Evolutionary conservation across 2,797 vertebrate genomes (phyloP).

Genomic region (Sorex maritimensis): DNA sequence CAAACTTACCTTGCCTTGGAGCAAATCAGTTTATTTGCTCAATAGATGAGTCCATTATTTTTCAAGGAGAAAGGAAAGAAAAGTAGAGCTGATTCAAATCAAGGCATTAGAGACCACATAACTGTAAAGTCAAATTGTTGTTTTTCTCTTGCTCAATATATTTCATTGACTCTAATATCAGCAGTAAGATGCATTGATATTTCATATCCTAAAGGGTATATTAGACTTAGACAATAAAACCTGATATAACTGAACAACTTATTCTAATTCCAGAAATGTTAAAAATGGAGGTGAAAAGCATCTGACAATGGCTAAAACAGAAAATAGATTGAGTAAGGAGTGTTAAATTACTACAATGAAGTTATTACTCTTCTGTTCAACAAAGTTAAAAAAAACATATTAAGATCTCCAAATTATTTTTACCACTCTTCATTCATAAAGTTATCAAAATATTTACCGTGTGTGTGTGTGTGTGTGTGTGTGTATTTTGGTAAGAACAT

Average conservation of each 20-base stretch:
- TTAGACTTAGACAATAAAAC: conserved; percentile 25
- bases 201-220: conserved; percentile 47
- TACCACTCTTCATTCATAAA: background rate
- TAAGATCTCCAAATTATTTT: background rate
- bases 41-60: conserved; percentile 32
- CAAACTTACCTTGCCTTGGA: conserved; percentile 53
- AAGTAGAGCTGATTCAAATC: background rate
- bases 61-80: background rate
- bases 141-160: conserved; percentile 24
- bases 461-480: too few species aligned
- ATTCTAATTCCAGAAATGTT: conserved; percentile 8
- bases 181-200: conserved; percentile 30
- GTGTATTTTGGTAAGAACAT: background rate
- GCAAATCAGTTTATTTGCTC: conserved; percentile 39
- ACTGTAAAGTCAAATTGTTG: background rate
- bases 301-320: background rate
- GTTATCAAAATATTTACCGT: background rate
- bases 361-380: background rate
- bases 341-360: background rate
- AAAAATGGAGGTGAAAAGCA: background rate
- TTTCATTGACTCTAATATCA: conserved; percentile 52
- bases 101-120: background rate
- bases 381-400: background rate
- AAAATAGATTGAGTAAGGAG: background rate
- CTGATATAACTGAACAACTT: background rate